Evolutionary conservation across 2,797 vertebrate genomes (phyloP).

Genomic region (Scomberomorus guttatus): DNA sequence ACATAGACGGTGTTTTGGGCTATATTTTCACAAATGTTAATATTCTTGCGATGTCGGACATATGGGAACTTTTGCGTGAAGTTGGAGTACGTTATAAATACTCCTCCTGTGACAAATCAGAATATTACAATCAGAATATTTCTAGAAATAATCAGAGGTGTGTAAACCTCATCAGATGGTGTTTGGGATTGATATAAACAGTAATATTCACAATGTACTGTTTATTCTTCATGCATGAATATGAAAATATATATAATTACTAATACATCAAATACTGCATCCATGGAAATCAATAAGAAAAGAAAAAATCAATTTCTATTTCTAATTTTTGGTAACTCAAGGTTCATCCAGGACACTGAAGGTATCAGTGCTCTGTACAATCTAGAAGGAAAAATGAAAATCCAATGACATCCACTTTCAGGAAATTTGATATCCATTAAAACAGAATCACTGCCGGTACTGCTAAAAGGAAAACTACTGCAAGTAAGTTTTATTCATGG

Average conservation of each 20-base stretch:
- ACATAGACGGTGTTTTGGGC: not conserved
- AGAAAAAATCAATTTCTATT: not conserved
- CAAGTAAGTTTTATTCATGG: not conserved
- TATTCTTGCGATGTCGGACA: not conserved
- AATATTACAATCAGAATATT: not conserved
- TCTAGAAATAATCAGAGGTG: not conserved
- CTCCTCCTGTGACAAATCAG: not conserved
- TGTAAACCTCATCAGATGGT: not conserved
- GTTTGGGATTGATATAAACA: not conserved
- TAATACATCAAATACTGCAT: not conserved
- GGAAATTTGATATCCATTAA: not conserved
- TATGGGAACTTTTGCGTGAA: not conserved
- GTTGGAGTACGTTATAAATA: not conserved
- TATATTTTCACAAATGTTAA: not conserved
- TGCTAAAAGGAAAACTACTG: not conserved
- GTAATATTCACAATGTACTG: not conserved
- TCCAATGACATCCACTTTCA: not conserved
- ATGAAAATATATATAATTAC: not conserved
- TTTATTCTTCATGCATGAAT: not conserved
- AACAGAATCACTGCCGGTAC: not conserved
- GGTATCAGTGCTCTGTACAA: not conserved
- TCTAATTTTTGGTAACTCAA: not conserved
- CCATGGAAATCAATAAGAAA: not conserved
- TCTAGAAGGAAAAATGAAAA: not conserved
- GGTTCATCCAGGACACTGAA: not conserved